Evolutionary conservation across 2,797 vertebrate genomes (phyloP).

Genomic region (Aldrovandia affinis): DNA sequence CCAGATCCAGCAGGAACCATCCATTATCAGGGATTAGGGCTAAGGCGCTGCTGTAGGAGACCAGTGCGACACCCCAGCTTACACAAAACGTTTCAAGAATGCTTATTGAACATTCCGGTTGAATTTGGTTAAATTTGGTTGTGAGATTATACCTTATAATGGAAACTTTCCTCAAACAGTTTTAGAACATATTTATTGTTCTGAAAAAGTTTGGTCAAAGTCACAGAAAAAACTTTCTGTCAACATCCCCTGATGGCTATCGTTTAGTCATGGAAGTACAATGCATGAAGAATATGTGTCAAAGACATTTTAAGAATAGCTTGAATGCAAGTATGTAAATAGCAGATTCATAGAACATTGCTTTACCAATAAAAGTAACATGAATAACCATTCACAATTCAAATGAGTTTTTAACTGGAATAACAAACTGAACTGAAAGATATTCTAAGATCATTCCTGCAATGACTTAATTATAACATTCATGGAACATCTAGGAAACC

Average conservation of each 20-base stretch:
- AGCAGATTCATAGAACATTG: no score
- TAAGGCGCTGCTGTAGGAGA: neutral
- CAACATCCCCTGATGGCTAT: neutral
- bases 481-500: no score
- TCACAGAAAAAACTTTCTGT: neutral
- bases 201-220: neutral
- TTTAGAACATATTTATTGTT: neutral
- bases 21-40: conserved; percentile 9
- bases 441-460: no score
- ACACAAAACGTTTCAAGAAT: neutral
- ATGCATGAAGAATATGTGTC: no score
- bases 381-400: no score
- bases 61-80: neutral
- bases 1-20: conserved; percentile 11
- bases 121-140: neutral
- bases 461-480: no score
- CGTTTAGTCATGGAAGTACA: neutral
- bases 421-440: no score
- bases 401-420: no score
- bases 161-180: neutral
- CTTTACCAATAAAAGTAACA: no score
- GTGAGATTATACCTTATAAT: neutral
- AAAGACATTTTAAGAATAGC: no score
- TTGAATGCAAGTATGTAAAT: no score
- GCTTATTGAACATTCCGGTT: neutral